A percentile compares a stretch with the other conserved stretches of the same genome.
phyloP scores from a whole-genome alignment of 1,140 invertebrate species.

The Drosophila bipectinata region DNA sequence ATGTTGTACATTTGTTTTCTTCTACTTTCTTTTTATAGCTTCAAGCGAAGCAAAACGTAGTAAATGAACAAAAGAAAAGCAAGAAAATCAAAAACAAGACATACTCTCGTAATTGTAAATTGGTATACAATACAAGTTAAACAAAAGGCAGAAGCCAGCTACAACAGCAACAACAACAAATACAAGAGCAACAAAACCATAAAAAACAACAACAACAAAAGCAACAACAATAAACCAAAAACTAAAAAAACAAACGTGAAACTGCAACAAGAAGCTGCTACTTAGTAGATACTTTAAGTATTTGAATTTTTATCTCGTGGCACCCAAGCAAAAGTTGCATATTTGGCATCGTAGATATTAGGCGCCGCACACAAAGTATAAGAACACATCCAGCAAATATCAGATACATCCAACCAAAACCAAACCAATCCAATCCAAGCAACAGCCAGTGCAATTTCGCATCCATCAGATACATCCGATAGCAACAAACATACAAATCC shows the following conservation, averaged over 20 bases:
- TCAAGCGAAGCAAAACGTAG: conserved; percentile 72
- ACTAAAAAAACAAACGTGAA: conserved; percentile 13
- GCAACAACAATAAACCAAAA: conserved; percentile 35
- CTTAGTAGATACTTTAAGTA: conserved; percentile 63
- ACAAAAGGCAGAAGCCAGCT: conserved; percentile 16
- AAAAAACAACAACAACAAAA: conserved; percentile 37
- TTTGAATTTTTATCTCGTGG: conserved; percentile 60
- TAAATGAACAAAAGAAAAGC: conserved; percentile 48
- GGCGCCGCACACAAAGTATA: conserved; percentile 63
- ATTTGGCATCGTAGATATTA: conserved; percentile 75
- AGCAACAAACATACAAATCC: conserved; percentile 38
- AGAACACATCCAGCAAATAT: conserved; percentile 47
- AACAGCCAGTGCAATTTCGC: conserved; percentile 24
- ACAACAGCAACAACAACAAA: conserved; percentile 25
- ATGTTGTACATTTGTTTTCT: conserved; percentile 81
- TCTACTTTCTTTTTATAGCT: conserved; percentile 75
- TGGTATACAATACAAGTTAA: conserved; percentile 56
- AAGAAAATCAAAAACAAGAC: conserved; percentile 42
- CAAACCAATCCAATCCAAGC: conserved; percentile 13
- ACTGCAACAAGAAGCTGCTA: conserved; percentile 55
- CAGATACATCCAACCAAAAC: conserved; percentile 25
- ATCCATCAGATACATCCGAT: conserved; percentile 31
- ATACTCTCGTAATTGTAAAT: conserved; percentile 68
- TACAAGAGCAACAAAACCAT: conserved; percentile 20
- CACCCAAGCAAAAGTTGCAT: conserved; percentile 60